These are phyloP conservation scores for Charaxes varanes DNA, from an alignment of 1,140 invertebrate genomes.

Conservation along the genomic window DNA sequence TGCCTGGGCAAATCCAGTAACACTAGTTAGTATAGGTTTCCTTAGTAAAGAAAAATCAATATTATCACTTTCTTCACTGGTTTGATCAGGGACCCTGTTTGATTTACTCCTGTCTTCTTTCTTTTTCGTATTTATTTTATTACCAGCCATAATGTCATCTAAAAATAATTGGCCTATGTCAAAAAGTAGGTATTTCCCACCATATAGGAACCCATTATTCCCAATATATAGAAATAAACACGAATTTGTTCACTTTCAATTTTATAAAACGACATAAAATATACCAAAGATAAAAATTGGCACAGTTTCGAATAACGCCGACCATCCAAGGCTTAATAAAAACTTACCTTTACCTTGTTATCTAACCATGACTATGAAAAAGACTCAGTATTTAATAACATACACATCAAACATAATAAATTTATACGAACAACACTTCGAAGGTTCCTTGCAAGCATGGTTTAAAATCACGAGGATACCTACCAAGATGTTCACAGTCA, in stretches of 20 bases:
- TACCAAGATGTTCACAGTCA: constrained; percentile 39
- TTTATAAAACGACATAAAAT: too few species aligned
- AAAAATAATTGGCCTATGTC: constrained; percentile 8
- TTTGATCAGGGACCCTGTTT: constrained; percentile 33
- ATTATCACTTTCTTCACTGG: constrained; percentile 48
- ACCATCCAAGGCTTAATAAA: constrained; percentile 24
- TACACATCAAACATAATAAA: neutral
- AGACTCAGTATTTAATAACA: neutral
- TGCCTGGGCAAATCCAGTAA: constrained; percentile 77
- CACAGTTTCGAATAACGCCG: constrained; percentile 32
- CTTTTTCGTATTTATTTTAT: constrained; percentile 68
- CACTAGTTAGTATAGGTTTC: constrained; percentile 77
- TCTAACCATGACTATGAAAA: constrained; percentile 17
- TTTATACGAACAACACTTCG: neutral
- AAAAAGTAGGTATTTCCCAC: too few species aligned
- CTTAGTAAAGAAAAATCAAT: constrained; percentile 76
- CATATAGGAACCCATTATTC: too few species aligned
- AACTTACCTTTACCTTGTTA: constrained; percentile 24
- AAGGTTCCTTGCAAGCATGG: constrained; percentile 34
- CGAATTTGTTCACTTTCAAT: too few species aligned
- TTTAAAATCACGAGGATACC: constrained; percentile 38
- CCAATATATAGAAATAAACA: too few species aligned
- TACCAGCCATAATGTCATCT: constrained; percentile 61
- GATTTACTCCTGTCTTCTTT: constrained; percentile 56
- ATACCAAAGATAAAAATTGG: constrained; percentile 17